Evolutionary conservation across 2,888 invertebrate genomes (phyloP), one percentile per base, ranked within the genome.

Genomic region (Apodemia zela): DNA sequence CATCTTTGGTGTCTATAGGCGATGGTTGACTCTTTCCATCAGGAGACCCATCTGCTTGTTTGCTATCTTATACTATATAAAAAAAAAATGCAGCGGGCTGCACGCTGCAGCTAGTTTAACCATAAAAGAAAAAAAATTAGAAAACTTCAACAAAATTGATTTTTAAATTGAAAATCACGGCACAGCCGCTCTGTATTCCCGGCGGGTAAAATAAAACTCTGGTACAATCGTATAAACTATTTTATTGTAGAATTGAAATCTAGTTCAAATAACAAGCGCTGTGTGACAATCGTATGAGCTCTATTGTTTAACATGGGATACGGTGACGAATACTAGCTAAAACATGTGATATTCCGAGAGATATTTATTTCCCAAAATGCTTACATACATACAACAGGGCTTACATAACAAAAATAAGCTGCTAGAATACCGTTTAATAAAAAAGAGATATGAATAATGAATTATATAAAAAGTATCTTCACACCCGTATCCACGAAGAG

Each of bases 221-320:
- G 33, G 58, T 18, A 47, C 59, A 62, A 59, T 62, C 59, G 62
- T 58, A 59, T 62, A 45, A 58, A 59, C 62, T 65, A 63, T 60
- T 62, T 63, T 65, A 62, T 45, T 60, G 60, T 33, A 29, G 65
- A 62, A 65, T 62, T 62, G 63, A 62, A 67, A 67, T 47, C 63
- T 63, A 63, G 63, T 59, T 59, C 63, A 63, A 63, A 63, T 49
- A 63, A 59, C 49, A 59, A 63, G 63, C 57, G 25, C 57, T 13
- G 25, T 47, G 60, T 59, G 59, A 35, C 49, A 47, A 59, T 62
- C 59, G 59, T 49, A 57, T 63, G 47, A 47, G 38, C 35, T 61
- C 8, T 58, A 49, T 59, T 63, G 62, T 60, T 60, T 47, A 29
- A 25, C n/a, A 47, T 60, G 25, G 6, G 62, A 60, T 63, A 63